Percentiles rank a stretch among this genome's conserved stretches.
These are phyloP conservation scores for Cerastis rubricosa DNA, from an alignment of 2,888 invertebrate genomes.

Conservation along the genomic window DNA sequence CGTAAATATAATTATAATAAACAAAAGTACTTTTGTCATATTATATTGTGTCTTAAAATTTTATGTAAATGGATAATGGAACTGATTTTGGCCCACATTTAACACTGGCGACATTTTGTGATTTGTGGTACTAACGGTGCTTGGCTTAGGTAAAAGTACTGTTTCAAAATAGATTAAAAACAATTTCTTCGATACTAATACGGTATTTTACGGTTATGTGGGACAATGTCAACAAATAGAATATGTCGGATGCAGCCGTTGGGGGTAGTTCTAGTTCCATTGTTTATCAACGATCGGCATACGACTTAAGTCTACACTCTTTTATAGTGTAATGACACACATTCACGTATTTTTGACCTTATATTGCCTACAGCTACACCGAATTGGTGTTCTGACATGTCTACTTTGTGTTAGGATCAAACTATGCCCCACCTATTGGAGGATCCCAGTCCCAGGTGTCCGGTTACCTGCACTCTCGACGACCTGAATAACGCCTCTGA, in stretches of 20 bases:
- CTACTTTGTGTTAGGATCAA: too few species aligned
- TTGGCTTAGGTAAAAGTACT: neutral
- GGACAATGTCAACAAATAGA: constrained; percentile 25
- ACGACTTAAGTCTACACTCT: constrained; percentile 37
- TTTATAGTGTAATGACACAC: constrained; percentile 22
- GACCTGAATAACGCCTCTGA: too few species aligned
- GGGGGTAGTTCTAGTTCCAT: constrained; percentile 22
- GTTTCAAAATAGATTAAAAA: neutral
- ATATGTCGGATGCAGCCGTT: constrained; percentile 15
- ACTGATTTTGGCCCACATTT: too few species aligned
- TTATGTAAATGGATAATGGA: too few species aligned
- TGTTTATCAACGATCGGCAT: constrained; percentile 32
- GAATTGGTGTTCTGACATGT: too few species aligned
- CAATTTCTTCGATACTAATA: constrained; percentile 1
- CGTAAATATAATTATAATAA: too few species aligned
- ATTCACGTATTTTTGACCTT: neutral
- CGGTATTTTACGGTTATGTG: constrained; percentile 9
- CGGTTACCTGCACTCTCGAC: too few species aligned
- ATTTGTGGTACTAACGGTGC: neutral
- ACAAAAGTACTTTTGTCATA: too few species aligned
- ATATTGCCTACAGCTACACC: neutral
- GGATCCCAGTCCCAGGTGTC: too few species aligned
- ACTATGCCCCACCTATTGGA: too few species aligned
- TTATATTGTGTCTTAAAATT: too few species aligned
- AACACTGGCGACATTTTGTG: neutral